Evolutionary conservation across 2,888 invertebrate species (phyloP), one percentile per base, ranked within the genome.

Genomic region (Tetheella fluctuosa): DNA sequence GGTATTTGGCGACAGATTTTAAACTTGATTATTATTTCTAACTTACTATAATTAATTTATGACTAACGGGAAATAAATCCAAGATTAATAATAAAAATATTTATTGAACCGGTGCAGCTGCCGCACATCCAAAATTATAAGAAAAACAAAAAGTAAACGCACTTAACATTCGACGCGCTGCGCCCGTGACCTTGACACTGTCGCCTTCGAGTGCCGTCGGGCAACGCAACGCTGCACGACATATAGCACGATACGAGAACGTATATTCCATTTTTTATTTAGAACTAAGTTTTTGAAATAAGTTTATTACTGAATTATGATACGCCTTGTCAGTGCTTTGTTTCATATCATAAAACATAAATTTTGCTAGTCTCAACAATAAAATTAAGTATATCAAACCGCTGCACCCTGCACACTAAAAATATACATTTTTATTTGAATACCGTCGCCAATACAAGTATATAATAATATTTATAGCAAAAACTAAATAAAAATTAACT

Each of bases 161-260:
- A 66, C 70, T 62, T 69, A 73, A 69, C 74, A 76, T 67, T 64
- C 70, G 17, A 64, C 69, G 10, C 65, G 77, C 76, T 74, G 74
- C 74, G 78, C 77, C 78, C 83, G 74, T 83, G 88, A 86, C 88
- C 88, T 87, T 88, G 88, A 82, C 87, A 85, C 78, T 81, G 79
- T 69, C 76, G 69, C 70, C 62, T 58, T 20, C 48, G 48, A 20
- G n/a, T 8, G 48, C 10, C 17, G 20, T 17, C 48, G 20, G 20
- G 68, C 68, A 68, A 71, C 62, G 34, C 34, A 13, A 30, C 30
- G 34, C 34, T 34, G 13, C 6, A 4, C 13, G 28, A 52, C 52
- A n/a, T n/a, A n/a, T n/a, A 53, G 23, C 52, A 25, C n/a, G 15
- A 23, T 28, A 53, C 53, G 23, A 15, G 23, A 13, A 1, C 13